phyloP scores from a whole-genome alignment of 2,888 invertebrate species.

The Brachynemurus nebulosus region DNA sequence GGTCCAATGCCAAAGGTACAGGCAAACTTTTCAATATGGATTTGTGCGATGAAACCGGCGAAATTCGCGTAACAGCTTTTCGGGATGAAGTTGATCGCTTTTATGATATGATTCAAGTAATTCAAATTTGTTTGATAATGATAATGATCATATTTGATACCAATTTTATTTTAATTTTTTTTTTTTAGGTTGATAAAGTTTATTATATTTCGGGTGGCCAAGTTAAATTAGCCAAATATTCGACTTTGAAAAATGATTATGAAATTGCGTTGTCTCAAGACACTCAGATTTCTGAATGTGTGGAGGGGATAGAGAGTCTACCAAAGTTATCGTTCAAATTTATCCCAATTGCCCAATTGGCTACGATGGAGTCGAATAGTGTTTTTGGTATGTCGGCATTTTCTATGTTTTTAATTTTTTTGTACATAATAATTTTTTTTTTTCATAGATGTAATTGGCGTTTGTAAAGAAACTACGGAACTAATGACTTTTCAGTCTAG shows the following conservation, averaged over 20 bases:
- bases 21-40: slow-evolving; percentile 90
- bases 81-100: slow-evolving; percentile 77
- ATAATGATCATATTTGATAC: no score
- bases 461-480: slow-evolving; percentile 63
- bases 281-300: slow-evolving; percentile 40
- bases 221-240: slow-evolving; percentile 81
- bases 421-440: neutral
- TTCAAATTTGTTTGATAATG: no score
- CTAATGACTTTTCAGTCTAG: slow-evolving; percentile 56
- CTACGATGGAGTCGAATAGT: slow-evolving; percentile 47
- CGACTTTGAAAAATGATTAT: slow-evolving; percentile 78
- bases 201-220: slow-evolving; percentile 76
- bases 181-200: slow-evolving; percentile 66
- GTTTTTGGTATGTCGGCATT: slow-evolving; percentile 62
- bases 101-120: slow-evolving; percentile 80
- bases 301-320: slow-evolving; percentile 44
- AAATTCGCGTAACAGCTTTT: slow-evolving; percentile 86
- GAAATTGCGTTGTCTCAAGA: slow-evolving; percentile 83
- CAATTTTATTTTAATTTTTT: no score
- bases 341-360: slow-evolving; percentile 37
- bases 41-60: slow-evolving; percentile 85
- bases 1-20: slow-evolving; percentile 86
- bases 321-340: slow-evolving; percentile 44
- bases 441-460: slow-evolving; percentile 70
- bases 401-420: no score